Evolutionary conservation across 2,113 vertebrate species (phyloP).

Genomic region (Pimephales promelas): DNA sequence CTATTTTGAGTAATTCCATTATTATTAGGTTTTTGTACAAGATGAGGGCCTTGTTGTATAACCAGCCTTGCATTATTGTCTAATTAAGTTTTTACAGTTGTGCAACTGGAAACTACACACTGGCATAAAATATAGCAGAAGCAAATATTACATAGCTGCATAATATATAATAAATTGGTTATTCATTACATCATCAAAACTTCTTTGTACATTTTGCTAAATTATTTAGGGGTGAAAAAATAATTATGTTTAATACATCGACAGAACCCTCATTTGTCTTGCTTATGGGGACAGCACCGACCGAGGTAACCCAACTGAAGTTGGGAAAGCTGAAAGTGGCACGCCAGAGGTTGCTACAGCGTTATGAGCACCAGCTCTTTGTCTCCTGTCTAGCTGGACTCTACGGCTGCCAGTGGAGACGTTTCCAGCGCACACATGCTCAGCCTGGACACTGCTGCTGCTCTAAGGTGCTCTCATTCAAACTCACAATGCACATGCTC

Average conservation of each 20-base stretch:
- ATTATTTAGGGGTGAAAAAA: not conserved
- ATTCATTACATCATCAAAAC: not conserved
- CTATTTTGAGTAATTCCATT: not conserved
- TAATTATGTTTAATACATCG: not conserved
- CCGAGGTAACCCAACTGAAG: constrained; percentile 73
- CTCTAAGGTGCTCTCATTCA: constrained; percentile 70
- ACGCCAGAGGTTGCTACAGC: constrained; percentile 78
- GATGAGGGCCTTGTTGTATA: not conserved
- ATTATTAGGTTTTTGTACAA: not conserved
- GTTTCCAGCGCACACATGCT: constrained; percentile 76
- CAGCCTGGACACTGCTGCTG: constrained; percentile 86
- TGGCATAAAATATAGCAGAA: not conserved
- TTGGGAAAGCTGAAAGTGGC: constrained; percentile 84
- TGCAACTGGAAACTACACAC: not conserved
- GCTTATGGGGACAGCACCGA: constrained; percentile 64
- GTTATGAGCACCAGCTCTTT: constrained; percentile 82
- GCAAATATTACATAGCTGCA: not conserved
- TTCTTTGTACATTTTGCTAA: not conserved
- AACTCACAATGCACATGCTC: not conserved
- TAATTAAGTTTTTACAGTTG: not conserved
- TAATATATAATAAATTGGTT: not conserved
- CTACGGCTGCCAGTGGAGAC: constrained; percentile 87
- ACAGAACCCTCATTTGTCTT: not conserved
- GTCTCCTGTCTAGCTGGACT: constrained; percentile 85
- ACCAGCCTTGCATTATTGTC: not conserved